Evolutionary conservation across 2,888 invertebrate genomes (phyloP).

Genomic region (Malthinus flaveolus): DNA sequence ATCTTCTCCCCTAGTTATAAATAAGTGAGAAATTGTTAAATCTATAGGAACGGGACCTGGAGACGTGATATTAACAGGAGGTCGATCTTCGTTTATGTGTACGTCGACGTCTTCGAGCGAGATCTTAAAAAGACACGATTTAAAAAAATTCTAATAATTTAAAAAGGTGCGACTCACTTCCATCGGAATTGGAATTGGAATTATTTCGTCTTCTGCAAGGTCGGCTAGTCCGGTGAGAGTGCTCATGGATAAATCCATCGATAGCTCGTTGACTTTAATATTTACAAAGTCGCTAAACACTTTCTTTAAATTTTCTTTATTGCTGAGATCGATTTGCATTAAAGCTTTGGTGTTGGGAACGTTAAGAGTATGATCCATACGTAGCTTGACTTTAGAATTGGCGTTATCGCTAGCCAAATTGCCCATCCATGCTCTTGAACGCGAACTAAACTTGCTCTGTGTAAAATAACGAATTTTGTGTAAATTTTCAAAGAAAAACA

Average conservation of each 20-base stretch:
- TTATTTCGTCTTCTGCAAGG: conserved; percentile 85
- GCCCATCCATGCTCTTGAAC: conserved; percentile 81
- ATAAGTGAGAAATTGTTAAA: conserved; percentile 70
- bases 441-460: conserved; percentile 80
- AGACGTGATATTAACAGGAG: conserved; percentile 77
- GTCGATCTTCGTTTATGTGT: conserved; percentile 81
- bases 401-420: conserved; percentile 58
- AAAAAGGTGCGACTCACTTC: conserved; percentile 60
- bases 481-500: too few species aligned
- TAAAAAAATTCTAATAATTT: conserved; percentile 7
- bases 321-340: conserved; percentile 51
- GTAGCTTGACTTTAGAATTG: conserved; percentile 62
- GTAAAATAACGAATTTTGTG: conserved; percentile 28
- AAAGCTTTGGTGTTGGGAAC: conserved; percentile 48
- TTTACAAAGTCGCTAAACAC: conserved; percentile 62
- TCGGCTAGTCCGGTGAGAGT: conserved; percentile 80
- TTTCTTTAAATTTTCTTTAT: conserved; percentile 53
- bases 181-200: conserved; percentile 78
- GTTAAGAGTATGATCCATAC: conserved; percentile 64
- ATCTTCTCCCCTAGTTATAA: conserved; percentile 69
- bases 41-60: conserved; percentile 82
- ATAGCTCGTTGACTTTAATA: conserved; percentile 67
- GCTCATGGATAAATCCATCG: conserved; percentile 75
- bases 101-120: conserved; percentile 74
- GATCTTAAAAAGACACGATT: conserved; percentile 58